Base-by-base conservation (phyloP, 2,888 invertebrate genomes). In the Melanargia galathea region DNA sequence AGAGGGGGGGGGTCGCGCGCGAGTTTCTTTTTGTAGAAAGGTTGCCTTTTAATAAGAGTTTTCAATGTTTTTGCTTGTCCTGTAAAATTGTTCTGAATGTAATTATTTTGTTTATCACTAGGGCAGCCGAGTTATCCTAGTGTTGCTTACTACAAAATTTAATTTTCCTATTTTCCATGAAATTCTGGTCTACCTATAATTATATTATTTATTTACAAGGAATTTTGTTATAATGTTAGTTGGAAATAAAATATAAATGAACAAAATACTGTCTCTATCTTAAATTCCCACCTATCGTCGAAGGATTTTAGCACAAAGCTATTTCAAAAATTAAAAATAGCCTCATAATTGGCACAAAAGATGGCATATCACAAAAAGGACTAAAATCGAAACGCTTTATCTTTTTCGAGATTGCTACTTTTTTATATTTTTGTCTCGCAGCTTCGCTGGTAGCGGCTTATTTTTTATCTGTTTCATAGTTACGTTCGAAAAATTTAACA, bases 281-380 rank as follows among this genome's bases (percentile, higher is more conserved):
- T 77, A 80, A 76, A 73, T 86, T 86, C 83, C 84, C 86, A 86
- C 84, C 86, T 84, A 84, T 77, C 69, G 70, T 73, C 77, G 78
- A 80, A 78, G 80, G n/a, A n/a, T 71, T 76, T 76, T 69, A 74
- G 70, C 51, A 73, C 74, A 76, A 77, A 80, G 72, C 69, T 58
- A 67, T 54, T 62, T 76, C 80, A 83, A 83, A 79, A 73, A 75
- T 73, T 72, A 71, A 77, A 81, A 79, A 79, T 75, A 73, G 76
- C 77, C 79, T 83, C 78, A 84, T 89, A 90, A 90, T 90, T 90
- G 89, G 87, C 90, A 90, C 87, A 90, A 90, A 87, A 86, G 88
- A 87, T 82, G 71, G 77, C 78, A 77, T 82, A 86, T 84, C 83
- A 81, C 81, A 82, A 78, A 86, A 86, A 84, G 80, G 79, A 77